Conservation (phyloP, 2,888 invertebrate species). For the Girardia tigrina region DNA sequence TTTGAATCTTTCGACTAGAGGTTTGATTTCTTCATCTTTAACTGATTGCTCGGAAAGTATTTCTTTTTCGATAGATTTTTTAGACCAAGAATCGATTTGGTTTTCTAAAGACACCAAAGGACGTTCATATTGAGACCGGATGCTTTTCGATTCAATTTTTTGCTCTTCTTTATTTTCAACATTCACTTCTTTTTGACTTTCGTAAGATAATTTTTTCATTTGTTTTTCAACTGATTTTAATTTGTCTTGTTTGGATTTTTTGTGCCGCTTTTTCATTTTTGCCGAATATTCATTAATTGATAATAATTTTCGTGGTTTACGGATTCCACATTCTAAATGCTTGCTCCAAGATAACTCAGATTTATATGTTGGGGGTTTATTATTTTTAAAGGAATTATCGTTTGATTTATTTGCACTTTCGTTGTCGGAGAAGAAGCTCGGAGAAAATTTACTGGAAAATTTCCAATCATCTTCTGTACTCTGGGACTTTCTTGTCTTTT, state of each 20-base stretch:
- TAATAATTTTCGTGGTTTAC: not conserved
- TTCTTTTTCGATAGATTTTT: not conserved
- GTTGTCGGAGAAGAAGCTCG: not conserved
- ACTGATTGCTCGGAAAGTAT: not conserved
- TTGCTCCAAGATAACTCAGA: not conserved
- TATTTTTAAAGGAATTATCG: no score
- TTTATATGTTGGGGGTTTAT: not conserved
- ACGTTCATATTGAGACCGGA: not conserved
- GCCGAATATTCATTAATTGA: slow-evolving; percentile 8
- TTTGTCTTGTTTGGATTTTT: slow-evolving; percentile 12
- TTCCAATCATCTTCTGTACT: not conserved
- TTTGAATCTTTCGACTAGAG: not conserved
- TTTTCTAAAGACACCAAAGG: not conserved
- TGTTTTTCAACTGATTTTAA: not conserved
- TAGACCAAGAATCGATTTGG: not conserved
- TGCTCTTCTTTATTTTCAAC: not conserved
- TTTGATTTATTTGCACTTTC: not conserved
- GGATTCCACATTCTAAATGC: not conserved
- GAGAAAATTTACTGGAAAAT: not conserved
- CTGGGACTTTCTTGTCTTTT: not conserved
- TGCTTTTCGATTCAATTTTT: not conserved
- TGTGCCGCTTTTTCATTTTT: slow-evolving; percentile 1
- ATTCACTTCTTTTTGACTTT: not conserved
- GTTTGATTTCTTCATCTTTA: not conserved
- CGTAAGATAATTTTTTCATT: not conserved